These are phyloP conservation scores for Teleogryllus oceanicus DNA, from an alignment of 2,888 invertebrate species.

Conservation along the genomic window DNA sequence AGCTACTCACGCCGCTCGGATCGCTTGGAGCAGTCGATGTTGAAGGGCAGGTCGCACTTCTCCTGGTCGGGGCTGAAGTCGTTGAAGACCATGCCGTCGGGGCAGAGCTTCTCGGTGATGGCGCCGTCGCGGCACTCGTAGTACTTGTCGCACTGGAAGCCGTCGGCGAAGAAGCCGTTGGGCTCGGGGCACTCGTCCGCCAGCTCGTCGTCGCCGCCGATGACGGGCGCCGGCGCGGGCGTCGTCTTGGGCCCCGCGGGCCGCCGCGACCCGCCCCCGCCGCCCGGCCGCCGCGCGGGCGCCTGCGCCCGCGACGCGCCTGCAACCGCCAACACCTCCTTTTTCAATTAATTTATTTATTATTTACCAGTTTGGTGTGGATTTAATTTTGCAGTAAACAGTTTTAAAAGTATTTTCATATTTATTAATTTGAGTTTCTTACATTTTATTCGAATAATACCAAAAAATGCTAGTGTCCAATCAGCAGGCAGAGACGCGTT, in stretches of 20 bases:
- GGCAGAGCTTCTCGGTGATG: conserved; percentile 74
- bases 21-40: conserved; percentile 76
- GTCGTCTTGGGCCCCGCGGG: conserved; percentile 23
- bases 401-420: too few relatives aligned
- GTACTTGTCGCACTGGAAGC: conserved; percentile 84
- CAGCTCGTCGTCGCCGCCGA: conserved; percentile 35
- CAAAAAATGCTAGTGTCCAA: too few relatives aligned
- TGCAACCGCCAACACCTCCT: background rate
- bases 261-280: conserved; percentile 32
- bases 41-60: conserved; percentile 83
- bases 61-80: conserved; percentile 77
- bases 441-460: too few relatives aligned
- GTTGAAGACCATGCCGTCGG: conserved; percentile 87
- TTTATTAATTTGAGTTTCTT: too few relatives aligned
- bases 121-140: conserved; percentile 70
- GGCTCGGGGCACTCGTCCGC: conserved; percentile 72
- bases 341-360: too few relatives aligned
- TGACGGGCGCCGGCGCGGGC: conserved; percentile 43
- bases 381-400: too few relatives aligned
- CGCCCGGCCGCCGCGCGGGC: conserved; percentile 35
- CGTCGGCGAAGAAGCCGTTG: conserved; percentile 79
- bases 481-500: too few relatives aligned
- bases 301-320: conserved; percentile 19
- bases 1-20: conserved; percentile 71
- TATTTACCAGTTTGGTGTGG: too few relatives aligned